Evolutionary conservation across 2,113 vertebrate species (phyloP).

Genomic region (Fregata magnificens): DNA sequence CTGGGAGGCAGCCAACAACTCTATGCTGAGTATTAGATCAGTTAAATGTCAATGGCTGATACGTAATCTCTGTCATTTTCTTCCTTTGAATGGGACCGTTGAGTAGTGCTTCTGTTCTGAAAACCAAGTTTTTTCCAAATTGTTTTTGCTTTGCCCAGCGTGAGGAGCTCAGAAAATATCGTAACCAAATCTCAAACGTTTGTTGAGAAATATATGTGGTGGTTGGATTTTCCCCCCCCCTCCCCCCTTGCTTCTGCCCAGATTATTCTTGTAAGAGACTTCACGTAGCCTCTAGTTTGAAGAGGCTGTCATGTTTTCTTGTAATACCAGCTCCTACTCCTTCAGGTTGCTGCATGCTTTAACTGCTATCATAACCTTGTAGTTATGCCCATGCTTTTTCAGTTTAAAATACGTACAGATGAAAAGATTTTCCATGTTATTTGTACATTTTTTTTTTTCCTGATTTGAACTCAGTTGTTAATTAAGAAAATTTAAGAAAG

Average conservation of each 20-base stretch:
- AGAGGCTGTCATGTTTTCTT: background rate
- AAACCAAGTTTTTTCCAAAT: background rate
- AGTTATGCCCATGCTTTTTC: background rate
- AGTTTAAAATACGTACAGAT: background rate
- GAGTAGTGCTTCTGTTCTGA: background rate
- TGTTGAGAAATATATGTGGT: background rate
- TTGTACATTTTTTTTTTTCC: background rate
- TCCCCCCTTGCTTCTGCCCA: background rate
- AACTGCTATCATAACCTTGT: background rate
- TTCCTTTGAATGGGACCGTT: background rate
- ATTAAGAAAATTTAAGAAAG: background rate
- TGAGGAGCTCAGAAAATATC: background rate
- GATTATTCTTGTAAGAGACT: background rate
- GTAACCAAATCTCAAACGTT: background rate
- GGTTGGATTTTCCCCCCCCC: background rate
- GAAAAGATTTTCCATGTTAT: background rate
- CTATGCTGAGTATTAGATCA: background rate
- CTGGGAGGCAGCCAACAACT: background rate
- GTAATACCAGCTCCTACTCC: background rate
- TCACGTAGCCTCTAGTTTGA: background rate
- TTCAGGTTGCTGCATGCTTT: background rate
- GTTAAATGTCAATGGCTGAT: background rate
- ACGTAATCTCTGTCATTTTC: background rate
- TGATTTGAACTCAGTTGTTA: background rate
- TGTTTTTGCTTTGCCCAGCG: background rate